phyloP scores from a whole-genome alignment of 1,140 invertebrate genomes.

The Temnothorax curvispinosus region DNA sequence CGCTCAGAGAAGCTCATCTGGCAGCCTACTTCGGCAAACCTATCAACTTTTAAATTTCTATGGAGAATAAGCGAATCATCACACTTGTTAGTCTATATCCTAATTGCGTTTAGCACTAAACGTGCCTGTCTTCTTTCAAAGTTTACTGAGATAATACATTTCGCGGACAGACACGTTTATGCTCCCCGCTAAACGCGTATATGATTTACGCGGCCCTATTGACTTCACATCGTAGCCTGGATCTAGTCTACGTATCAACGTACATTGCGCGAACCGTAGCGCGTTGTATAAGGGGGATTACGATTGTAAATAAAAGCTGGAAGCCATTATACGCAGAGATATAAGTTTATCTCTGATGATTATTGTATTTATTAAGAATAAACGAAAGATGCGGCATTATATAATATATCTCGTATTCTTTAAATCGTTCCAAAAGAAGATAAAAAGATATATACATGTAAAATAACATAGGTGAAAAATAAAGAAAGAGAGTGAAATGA shows the following conservation, averaged over 20 bases:
- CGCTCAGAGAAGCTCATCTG: conserved; percentile 98
- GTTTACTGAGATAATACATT: not conserved
- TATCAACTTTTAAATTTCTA: conserved; percentile 95
- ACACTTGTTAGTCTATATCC: not conserved
- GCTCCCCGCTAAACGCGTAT: not conserved
- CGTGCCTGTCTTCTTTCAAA: not conserved
- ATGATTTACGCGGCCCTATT: conserved; percentile 62
- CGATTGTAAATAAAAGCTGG: conserved; percentile 77
- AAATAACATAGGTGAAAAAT: not conserved
- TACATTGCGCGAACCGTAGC: conserved; percentile 61
- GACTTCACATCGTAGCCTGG: conserved; percentile 74
- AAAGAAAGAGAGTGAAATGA: not conserved
- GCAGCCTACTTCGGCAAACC: conserved; percentile 98
- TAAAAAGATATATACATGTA: not conserved
- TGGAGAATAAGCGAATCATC: not conserved
- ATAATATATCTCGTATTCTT: not conserved
- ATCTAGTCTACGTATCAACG: conserved; percentile 79
- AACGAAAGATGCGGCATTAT: conserved; percentile 56
- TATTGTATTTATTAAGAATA: conserved; percentile 84
- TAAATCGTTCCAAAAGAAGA: not conserved
- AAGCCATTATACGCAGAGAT: conserved; percentile 73
- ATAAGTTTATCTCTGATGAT: conserved; percentile 76
- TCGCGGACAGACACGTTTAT: not conserved
- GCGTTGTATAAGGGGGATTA: conserved; percentile 28
- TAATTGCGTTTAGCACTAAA: conserved; percentile 45